Evolutionary conservation across 2,113 vertebrate species (phyloP), one percentile per base, ranked within the genome.

Genomic region (Sylvia atricapilla): DNA sequence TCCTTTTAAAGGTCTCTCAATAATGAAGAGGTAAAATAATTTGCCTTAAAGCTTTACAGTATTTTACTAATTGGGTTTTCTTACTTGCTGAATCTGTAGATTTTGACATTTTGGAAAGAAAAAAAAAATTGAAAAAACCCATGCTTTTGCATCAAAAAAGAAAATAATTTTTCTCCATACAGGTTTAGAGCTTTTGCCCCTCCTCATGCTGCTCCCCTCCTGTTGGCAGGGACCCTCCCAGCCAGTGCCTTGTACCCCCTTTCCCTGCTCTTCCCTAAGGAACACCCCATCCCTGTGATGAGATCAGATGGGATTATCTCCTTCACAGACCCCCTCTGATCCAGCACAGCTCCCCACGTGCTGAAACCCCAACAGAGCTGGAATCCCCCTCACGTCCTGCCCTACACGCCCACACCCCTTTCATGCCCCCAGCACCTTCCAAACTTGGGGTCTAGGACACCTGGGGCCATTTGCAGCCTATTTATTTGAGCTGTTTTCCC

Each of bases 181-280:
- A 52, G 22, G 22, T 60, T 76, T 50, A 50, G 72, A 35, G 31
- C 31, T 59, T 60, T 77, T 15, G 27, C 16, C 46, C 62, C 17
- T 76, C 49, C 24, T 69, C 4, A 2, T 7, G 3, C 18, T 82
- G 16, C 6, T 24, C 16, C 30, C 11, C 15, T 27, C 28, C 58
- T 31, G 27, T 58, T 59, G 11, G 3, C 22, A 79, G 25, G 46
- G 16, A 19, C 15, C 46, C 12, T 33, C 53, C 15, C 43, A 70
- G n/a, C 3, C 46, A 31, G 25, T 0, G 2, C 41, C 27, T 41
- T 23, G 4, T 4, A 9, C 18, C 5, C 16, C 16, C 7, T 47
- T 23, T 64, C 43, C 22, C 70, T 39, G 15, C 55, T 50, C 9
- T 27, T 27, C 33, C 30, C 50, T 13, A 12, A 4, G 31, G 52